These are phyloP conservation scores for Pangasius larnaudii DNA, from an alignment of 2,797 vertebrate genomes.

Conservation along the genomic window DNA sequence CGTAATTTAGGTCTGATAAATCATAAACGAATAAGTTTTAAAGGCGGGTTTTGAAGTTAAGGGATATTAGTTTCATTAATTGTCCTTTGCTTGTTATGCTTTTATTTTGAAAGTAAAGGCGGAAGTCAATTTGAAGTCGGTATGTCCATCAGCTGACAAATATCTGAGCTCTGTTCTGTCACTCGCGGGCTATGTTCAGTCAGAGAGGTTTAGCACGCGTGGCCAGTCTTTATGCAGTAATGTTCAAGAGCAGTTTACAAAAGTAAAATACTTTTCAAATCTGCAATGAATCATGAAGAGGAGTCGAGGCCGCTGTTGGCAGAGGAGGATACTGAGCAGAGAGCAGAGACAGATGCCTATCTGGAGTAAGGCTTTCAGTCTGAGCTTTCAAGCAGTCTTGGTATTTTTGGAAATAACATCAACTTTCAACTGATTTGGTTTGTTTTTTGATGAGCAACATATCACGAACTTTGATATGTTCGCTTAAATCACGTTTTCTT, in stretches of 20 bases:
- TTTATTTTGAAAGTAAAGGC: constrained; percentile 69
- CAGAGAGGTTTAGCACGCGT: neutral
- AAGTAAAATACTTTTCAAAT: neutral
- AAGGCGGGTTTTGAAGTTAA: neutral
- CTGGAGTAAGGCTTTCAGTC: constrained; percentile 66
- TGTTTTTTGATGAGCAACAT: neutral
- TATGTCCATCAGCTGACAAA: constrained; percentile 69
- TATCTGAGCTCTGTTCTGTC: neutral
- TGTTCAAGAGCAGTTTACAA: neutral
- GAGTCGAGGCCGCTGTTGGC: constrained; percentile 74
- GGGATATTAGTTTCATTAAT: neutral
- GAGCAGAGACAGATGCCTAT: constrained; percentile 67
- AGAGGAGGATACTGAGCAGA: constrained; percentile 47
- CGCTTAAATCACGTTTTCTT: too few relatives aligned
- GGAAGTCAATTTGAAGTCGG: constrained; percentile 48
- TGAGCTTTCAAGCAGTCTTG: neutral
- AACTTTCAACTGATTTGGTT: neutral
- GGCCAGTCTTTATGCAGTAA: neutral
- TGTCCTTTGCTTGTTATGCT: neutral
- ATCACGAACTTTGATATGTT: neutral
- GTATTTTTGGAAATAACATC: neutral
- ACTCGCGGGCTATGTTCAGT: neutral
- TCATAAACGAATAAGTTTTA: neutral
- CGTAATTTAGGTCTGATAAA: neutral
- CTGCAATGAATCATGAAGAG: constrained; percentile 64